Conservation (phyloP, 2,797 vertebrate species). For the Gorsachius magnificus region DNA sequence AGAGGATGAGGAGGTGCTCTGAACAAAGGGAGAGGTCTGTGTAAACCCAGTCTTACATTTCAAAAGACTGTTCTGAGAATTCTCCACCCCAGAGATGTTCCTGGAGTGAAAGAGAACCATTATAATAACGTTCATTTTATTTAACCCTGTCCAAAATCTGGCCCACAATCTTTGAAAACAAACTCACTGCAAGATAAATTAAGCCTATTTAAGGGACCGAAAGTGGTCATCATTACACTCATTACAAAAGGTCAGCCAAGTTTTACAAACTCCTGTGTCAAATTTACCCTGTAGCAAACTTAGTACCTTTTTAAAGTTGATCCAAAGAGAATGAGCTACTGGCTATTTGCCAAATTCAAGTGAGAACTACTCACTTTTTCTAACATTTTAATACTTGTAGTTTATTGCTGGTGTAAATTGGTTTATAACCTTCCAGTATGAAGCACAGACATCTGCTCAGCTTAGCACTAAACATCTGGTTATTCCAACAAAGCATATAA, state of each 20-base stretch:
- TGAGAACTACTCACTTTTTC: constrained; percentile 35
- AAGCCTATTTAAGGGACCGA: not conserved
- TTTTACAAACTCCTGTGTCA: not conserved
- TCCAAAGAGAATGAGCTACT: not conserved
- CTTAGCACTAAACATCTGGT: constrained; percentile 75
- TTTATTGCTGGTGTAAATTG: constrained; percentile 69
- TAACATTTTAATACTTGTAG: constrained; percentile 65
- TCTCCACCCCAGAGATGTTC: not conserved
- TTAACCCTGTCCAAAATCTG: not conserved
- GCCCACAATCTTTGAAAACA: not conserved
- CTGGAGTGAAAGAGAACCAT: not conserved
- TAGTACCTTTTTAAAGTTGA: not conserved
- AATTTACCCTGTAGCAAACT: constrained; percentile 14
- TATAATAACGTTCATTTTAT: not conserved
- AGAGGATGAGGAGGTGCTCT: not conserved
- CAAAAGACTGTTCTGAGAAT: not conserved
- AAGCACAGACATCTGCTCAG: constrained; percentile 74
- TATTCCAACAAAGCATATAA: constrained; percentile 76
- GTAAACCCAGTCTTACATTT: not conserved
- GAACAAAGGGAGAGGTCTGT: not conserved
- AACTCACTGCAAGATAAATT: not conserved
- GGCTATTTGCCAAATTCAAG: constrained; percentile 30
- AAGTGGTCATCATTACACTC: not conserved
- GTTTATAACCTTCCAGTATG: constrained; percentile 73
- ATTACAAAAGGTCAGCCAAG: constrained; percentile 16